Evolutionary conservation across 2,888 invertebrate species (phyloP), one percentile per base, ranked within the genome.

Genomic region (Chromoteleia sp.): DNA sequence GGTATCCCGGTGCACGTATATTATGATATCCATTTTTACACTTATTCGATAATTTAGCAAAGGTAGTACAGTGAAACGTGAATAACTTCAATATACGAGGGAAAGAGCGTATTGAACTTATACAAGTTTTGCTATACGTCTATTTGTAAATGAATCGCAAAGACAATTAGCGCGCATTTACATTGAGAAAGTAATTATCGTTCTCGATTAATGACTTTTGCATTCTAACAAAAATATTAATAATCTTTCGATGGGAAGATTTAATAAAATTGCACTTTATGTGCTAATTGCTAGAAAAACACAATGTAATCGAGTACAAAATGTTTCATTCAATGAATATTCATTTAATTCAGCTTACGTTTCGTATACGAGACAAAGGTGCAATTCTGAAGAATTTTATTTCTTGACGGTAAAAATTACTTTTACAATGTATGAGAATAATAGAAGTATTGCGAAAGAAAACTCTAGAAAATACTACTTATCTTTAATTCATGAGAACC

Each of bases 111-210:
- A 39, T 58, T 75, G 67, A 41, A 58, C n/a, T 75, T 67, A 67
- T 56, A 8, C 58, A 65, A 75, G 67, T 75, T 56, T 65, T 63
- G 59, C 70, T 43, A 30, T 43, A 71, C 70, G 6, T 29, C 45
- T 63, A 71, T 41, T 67, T 79, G 73, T 67, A 73, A 79, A 73
- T 67, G 65, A 79, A 79, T 36, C 73, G 59, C 78, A 73, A 65
- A 29, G 71, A 41, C 63, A 21, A 63, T 50, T 41, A 12, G 0
- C 14, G 14, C 15, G 50, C 52, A 14, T 19, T 70, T 58, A 39
- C 61, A 45, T 19, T 54, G 76, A 68, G 76, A 36, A 63, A 67
- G 54, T 36, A 36, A 45, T 63, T 63, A 25, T 36, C 5, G 30
- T 19, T 39, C 50, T 48, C 33, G 17, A 56, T 56, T 56, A 4